Base-by-base conservation (phyloP, 2,797 vertebrate genomes). In the Poecilia velifera region DNA sequence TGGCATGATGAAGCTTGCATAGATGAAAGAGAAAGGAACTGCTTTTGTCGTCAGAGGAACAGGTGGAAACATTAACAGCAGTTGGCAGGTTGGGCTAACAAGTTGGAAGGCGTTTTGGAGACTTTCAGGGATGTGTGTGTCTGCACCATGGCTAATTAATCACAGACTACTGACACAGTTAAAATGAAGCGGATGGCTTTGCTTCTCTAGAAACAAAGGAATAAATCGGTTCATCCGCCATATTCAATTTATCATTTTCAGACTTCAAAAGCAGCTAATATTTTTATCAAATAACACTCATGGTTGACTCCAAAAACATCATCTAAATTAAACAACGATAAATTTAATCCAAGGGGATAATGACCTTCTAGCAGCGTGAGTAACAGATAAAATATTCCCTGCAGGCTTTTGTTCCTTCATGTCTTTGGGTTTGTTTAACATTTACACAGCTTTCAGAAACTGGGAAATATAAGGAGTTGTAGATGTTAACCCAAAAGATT, bases 201-300 rank as follows among this genome's bases (percentile, higher is more conserved):
- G 64, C 86, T 86, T 88, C 89, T 84, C 85, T 81, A 78, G 82
- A 87, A 90, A 90, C 87, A 72, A 78, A 78, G 77, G 66, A 79
- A 90, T 77, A 86, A 91, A 91, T 80, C 86, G 85, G 68, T 62
- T 83, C 75, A 82, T 13, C 84, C 78, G 53, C 76, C 0, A 51
- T 94, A 95, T 95, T 93, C 88, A 89, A 94, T 92, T 93, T 93
- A 90, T 94, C 75, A 87, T 93, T 92, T 92, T 90, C 84, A 49
- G 91, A 95, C 95, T 94, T 95, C 91, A 95, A 94, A 95, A 88
- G 86, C 57, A 62, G 73, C 77, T 14, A 13, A 82, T 78, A 78
- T 76, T 86, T 90, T 83, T 81, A 92, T 94, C 90, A 89, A 90
- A 94, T 91, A 85, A 87, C 53, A 79, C 83, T 77, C 84, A 76